A percentile compares a stretch with the other conserved stretches of the same genome.
Conservation (phyloP, 2,113 vertebrate species). For the Gavialis gangeticus region DNA sequence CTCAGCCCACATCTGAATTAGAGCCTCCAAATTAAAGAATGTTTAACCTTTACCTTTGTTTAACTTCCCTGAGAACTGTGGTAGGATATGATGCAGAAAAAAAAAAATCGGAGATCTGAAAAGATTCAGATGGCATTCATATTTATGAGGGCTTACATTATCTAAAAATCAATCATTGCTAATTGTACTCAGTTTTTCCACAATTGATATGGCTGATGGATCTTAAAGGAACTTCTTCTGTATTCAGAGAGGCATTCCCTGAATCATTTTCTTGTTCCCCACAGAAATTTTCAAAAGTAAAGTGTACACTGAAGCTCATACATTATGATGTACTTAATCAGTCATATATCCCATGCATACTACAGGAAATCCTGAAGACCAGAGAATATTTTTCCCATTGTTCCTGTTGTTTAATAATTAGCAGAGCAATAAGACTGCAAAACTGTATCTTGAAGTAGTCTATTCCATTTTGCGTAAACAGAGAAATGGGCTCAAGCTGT, state of each 20-base stretch:
- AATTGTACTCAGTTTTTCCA: constrained; percentile 34
- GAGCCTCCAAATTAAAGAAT: constrained; percentile 1
- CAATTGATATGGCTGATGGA: background rate
- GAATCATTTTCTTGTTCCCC: background rate
- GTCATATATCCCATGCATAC: constrained; percentile 41
- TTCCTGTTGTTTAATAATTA: constrained; percentile 62
- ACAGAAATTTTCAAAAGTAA: background rate
- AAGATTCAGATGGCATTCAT: background rate
- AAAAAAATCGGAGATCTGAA: background rate
- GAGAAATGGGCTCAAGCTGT: too few relatives aligned
- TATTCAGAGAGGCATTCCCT: background rate
- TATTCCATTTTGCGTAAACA: background rate
- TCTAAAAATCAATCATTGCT: background rate
- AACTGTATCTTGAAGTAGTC: background rate
- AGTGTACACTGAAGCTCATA: background rate
- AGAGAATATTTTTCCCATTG: constrained; percentile 27
- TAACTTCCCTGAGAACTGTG: background rate
- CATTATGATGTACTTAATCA: constrained; percentile 41
- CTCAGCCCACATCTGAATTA: constrained; percentile 1
- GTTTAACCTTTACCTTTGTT: background rate
- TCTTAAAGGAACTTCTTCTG: background rate
- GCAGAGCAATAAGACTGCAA: constrained; percentile 16
- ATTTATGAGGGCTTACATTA: background rate
- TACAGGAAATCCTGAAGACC: constrained; percentile 47
- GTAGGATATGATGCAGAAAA: background rate